Evolutionary conservation across 2,797 vertebrate species (phyloP), one percentile per base, ranked within the genome.

Genomic region (Pseudotriccus pelzelni): DNA sequence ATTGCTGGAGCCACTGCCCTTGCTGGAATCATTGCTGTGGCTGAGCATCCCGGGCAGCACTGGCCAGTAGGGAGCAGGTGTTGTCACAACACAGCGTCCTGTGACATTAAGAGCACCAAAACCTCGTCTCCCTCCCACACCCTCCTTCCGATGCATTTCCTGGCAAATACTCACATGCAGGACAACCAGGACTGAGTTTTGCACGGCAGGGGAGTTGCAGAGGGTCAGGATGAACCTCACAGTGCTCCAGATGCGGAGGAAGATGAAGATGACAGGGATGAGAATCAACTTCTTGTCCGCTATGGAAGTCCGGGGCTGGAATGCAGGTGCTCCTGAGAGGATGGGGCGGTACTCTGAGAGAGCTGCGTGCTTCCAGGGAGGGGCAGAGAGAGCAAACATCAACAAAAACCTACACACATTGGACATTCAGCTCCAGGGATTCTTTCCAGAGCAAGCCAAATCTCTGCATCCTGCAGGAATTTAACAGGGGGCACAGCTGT

Each of bases 261-360:
- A 56, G 64, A 99, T 99, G 96, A 99, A 99, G 97, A 99, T 99
- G 85, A 99, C 62, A 1, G 99, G 99, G 95, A 99, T 99, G 95
- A 99, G 98, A 9, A 98, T 97, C n/a, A 99, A 97, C 95, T 99
- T 99, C 97, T 96, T 98, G 44, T 99, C 99, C 0, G 99, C 99
- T 80, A 98, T 93, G 37, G 98, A 97, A 23, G 98, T 64, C 73
- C 97, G 97, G 36, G 97, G 97, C 43, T 97, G 97, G 19, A 97
- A 97, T 3, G 91, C 87, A 8, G 97, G 95, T 14, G 95, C 96
- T 72, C 84, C 97, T 4, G 98, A 95, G 94, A 99, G 81, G 90
- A 99, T 98, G 90, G 99, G 99, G 14, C 99, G 98, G 84, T 99
- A 99, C 97, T 99, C 99, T 0, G 98, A 99, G 58, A 99, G 98